Conservation (phyloP, 2,113 vertebrate genomes). For the Centrocercus urophasianus region DNA sequence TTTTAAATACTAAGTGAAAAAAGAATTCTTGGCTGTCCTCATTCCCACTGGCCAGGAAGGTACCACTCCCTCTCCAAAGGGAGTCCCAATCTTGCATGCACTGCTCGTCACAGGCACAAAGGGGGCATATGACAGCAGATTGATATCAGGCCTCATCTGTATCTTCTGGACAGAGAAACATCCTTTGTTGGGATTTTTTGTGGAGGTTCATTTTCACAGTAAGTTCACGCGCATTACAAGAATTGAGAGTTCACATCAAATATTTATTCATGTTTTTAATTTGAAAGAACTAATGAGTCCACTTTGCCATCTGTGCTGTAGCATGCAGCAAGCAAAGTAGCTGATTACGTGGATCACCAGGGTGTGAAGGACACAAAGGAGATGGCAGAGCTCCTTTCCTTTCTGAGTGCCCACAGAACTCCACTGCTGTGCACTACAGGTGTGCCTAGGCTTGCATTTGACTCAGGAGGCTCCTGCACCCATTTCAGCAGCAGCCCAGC, state of each 20-base stretch:
- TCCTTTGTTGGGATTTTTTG: background rate
- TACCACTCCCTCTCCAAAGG: background rate
- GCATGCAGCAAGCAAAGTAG: rapidly evolving
- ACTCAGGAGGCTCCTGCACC: background rate
- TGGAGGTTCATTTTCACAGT: background rate
- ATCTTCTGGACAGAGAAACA: background rate
- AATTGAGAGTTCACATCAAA: background rate
- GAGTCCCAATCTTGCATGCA: background rate
- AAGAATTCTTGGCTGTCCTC: background rate
- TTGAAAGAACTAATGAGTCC: background rate
- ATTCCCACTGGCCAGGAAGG: background rate
- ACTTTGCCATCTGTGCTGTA: background rate
- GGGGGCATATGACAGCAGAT: background rate
- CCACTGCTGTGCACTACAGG: background rate
- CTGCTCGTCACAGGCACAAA: background rate
- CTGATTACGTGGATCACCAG: background rate
- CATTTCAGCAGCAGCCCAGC: background rate
- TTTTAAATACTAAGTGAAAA: background rate
- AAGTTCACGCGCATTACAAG: rapidly evolving
- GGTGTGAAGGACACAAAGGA: background rate
- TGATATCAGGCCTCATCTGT: background rate
- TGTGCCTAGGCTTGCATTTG: background rate
- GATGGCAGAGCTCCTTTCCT: background rate
- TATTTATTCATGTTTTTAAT: conserved; percentile 5
- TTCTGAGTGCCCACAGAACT: background rate